These are phyloP conservation scores for Xyrauchen texanus DNA, from an alignment of 2,113 vertebrate species.

Conservation along the genomic window DNA sequence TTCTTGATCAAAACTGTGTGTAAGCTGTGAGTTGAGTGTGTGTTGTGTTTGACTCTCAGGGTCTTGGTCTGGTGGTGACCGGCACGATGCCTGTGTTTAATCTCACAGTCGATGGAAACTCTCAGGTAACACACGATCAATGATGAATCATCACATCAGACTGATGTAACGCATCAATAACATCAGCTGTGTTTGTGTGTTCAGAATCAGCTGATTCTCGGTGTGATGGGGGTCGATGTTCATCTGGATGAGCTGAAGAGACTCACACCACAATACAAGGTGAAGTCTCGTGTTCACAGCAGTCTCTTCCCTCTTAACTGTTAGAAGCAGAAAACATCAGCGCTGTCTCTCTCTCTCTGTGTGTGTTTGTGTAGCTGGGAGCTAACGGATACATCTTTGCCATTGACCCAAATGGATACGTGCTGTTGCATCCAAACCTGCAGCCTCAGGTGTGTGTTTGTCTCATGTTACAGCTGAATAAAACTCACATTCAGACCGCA, in stretches of 20 bases:
- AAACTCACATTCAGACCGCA: neutral
- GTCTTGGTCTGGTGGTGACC: slow-evolving; percentile 94
- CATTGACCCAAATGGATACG: slow-evolving; percentile 97
- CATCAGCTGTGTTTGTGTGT: slow-evolving; percentile 22
- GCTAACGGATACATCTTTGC: slow-evolving; percentile 98
- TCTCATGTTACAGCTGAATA: neutral
- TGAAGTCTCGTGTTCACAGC: slow-evolving; percentile 64
- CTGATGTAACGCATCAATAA: neutral
- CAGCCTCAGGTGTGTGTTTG: slow-evolving; percentile 81
- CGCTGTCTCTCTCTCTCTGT: neutral
- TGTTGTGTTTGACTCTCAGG: slow-evolving; percentile 70
- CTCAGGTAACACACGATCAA: slow-evolving; percentile 76
- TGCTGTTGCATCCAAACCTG: slow-evolving; percentile 96
- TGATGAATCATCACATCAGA: slow-evolving; percentile 40
- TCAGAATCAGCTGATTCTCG: slow-evolving; percentile 96
- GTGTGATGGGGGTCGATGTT: slow-evolving; percentile 96
- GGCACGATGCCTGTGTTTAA: slow-evolving; percentile 97
- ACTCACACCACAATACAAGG: slow-evolving; percentile 91
- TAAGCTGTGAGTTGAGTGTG: slow-evolving; percentile 2
- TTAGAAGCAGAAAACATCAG: too few relatives aligned
- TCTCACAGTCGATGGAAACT: slow-evolving; percentile 87
- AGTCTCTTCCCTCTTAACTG: too few relatives aligned
- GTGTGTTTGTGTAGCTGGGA: slow-evolving; percentile 71
- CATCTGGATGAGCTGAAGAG: slow-evolving; percentile 95
- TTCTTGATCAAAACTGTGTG: neutral